Evolutionary conservation across 2,113 vertebrate genomes (phyloP).

Genomic region (Pachyramphus minor): DNA sequence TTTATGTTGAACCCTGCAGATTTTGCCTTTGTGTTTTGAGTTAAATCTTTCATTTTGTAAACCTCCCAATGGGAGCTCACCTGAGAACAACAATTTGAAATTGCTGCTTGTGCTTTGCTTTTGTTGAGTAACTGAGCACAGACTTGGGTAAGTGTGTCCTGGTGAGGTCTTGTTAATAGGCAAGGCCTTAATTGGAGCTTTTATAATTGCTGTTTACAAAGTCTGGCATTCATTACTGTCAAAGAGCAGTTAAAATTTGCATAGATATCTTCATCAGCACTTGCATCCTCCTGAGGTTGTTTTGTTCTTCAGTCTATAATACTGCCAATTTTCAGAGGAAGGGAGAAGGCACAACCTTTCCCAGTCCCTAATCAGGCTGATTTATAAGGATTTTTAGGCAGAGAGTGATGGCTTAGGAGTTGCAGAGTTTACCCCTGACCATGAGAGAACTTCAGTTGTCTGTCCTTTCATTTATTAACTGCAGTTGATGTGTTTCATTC

Average conservation of each 20-base stretch:
- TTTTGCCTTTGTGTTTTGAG: neutral
- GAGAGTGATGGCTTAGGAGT: neutral
- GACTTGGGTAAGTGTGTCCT: neutral
- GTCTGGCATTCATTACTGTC: neutral
- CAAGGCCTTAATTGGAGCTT: neutral
- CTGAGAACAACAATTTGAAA: neutral
- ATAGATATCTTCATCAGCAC: neutral
- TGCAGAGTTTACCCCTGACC: neutral
- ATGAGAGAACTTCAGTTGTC: neutral
- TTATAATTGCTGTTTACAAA: conserved; percentile 38
- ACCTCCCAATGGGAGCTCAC: neutral
- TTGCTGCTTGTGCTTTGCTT: neutral
- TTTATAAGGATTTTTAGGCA: neutral
- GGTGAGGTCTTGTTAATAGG: neutral
- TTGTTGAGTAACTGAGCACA: neutral
- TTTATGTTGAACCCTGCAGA: neutral
- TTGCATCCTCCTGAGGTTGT: neutral
- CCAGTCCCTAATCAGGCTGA: neutral
- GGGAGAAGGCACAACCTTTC: neutral
- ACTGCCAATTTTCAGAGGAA: neutral
- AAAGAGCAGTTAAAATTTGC: neutral
- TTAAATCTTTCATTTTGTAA: neutral
- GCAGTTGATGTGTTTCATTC: neutral
- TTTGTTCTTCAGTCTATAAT: neutral
- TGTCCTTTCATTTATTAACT: neutral